These are phyloP conservation scores for Drosophila bocqueti DNA, from an alignment of 1,140 invertebrate genomes.

Conservation along the genomic window DNA sequence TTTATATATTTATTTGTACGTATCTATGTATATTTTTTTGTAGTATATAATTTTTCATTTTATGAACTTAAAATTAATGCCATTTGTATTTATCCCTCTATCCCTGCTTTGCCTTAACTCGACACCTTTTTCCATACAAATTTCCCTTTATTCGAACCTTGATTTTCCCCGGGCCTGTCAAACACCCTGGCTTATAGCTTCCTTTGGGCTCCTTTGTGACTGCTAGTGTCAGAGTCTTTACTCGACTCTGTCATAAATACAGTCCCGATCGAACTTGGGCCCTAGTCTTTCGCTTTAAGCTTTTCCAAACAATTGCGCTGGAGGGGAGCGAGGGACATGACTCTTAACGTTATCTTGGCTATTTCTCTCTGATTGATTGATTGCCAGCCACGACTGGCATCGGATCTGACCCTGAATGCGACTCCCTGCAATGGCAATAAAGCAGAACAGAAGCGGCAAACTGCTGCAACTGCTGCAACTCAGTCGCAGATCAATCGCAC, in stretches of 20 bases:
- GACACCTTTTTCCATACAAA: conserved; percentile 2
- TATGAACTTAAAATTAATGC: not conserved
- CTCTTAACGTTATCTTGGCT: conserved; percentile 52
- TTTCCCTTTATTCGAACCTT: not conserved
- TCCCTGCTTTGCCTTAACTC: not conserved
- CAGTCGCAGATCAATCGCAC: conserved; percentile 56
- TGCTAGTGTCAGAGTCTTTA: conserved; percentile 18
- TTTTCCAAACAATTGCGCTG: conserved; percentile 9
- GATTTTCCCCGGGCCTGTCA: conserved; percentile 6
- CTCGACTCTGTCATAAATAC: conserved; percentile 34
- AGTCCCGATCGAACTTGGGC: conserved; percentile 6
- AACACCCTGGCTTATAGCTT: conserved; percentile 10
- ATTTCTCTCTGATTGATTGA: conserved; percentile 72
- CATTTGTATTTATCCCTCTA: not conserved
- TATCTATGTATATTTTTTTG: too few relatives aligned
- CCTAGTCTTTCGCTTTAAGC: conserved; percentile 12
- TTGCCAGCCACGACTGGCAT: conserved; percentile 54
- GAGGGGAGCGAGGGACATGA: not conserved
- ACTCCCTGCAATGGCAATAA: conserved; percentile 30
- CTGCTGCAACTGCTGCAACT: conserved; percentile 17
- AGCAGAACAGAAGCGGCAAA: conserved; percentile 37
- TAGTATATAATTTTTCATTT: too few relatives aligned
- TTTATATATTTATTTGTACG: too few relatives aligned
- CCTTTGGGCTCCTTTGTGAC: conserved; percentile 31
- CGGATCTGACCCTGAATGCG: conserved; percentile 40